Conservation (phyloP, 2,797 vertebrate species). For the Eulemur albifrons region DNA sequence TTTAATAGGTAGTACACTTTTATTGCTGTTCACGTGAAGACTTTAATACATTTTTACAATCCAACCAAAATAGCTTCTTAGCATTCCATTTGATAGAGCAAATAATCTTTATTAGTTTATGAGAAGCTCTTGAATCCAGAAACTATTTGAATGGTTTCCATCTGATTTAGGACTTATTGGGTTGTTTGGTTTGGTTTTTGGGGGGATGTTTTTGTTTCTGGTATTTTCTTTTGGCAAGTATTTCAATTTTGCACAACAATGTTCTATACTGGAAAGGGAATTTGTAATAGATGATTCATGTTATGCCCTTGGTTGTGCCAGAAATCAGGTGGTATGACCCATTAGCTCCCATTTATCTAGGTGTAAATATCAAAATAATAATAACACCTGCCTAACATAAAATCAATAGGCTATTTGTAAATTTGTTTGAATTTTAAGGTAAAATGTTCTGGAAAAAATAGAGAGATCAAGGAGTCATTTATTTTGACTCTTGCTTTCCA, state of each 20-base stretch:
- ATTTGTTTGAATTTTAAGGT: not conserved
- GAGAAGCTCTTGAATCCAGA: not conserved
- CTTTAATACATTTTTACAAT: constrained; percentile 10
- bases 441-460: not conserved
- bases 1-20: not conserved
- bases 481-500: not conserved
- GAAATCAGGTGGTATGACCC: not conserved
- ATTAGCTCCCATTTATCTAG: not conserved
- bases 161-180: not conserved
- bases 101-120: constrained; percentile 34
- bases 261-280: not conserved
- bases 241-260: not conserved
- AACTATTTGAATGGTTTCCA: not conserved
- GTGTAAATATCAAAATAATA: not conserved
- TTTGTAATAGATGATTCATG: not conserved
- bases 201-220: not conserved
- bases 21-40: not conserved
- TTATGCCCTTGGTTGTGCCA: not conserved
- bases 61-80: not conserved
- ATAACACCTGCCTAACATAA: not conserved
- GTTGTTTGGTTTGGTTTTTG: not conserved
- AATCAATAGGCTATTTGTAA: not conserved
- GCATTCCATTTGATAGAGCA: not conserved
- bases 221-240: not conserved
- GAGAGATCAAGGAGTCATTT: not conserved